A percentile compares a stretch with the other conserved stretches of the same genome.
Conservation (phyloP, 2,113 vertebrate species). For the Mohoua ochrocephala region DNA sequence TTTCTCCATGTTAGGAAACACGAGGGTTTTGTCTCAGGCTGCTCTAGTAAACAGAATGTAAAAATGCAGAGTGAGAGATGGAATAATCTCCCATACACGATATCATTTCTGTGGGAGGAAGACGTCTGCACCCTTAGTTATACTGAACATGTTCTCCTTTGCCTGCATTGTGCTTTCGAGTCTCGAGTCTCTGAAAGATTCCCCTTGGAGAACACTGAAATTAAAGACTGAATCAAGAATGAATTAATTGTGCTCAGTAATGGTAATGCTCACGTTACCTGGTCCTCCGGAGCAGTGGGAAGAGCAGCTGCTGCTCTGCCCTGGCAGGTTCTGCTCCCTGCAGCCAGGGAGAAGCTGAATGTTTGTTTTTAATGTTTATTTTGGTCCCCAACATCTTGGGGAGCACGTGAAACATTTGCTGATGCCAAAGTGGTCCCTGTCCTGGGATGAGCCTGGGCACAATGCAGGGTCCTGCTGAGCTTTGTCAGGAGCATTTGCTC, state of each 20-base stretch:
- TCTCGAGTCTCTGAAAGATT: constrained; percentile 27
- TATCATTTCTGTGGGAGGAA: constrained; percentile 39
- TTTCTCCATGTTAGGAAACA: neutral
- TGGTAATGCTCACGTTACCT: neutral
- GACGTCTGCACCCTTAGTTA: constrained; percentile 25
- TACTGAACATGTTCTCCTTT: neutral
- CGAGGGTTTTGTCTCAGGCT: constrained; percentile 23
- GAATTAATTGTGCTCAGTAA: constrained; percentile 45
- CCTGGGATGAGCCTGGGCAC: neutral
- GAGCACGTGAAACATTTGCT: fast-evolving
- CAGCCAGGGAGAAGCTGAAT: neutral
- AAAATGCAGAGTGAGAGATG: neutral
- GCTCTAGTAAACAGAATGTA: constrained; percentile 46
- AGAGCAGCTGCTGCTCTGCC: neutral
- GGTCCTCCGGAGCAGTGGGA: neutral
- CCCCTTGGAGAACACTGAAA: constrained; percentile 10
- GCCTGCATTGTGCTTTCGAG: constrained; percentile 12
- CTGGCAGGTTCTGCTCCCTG: neutral
- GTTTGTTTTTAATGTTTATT: neutral
- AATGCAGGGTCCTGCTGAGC: neutral
- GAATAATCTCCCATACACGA: constrained; percentile 35
- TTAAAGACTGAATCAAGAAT: constrained; percentile 44
- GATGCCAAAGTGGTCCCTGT: neutral
- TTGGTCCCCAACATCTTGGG: fast-evolving
- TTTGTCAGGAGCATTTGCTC: neutral